A percentile compares a stretch with the other conserved stretches of the same genome.
phyloP scores from a whole-genome alignment of 2,113 vertebrate species.

The Mormyrus iriodes region DNA sequence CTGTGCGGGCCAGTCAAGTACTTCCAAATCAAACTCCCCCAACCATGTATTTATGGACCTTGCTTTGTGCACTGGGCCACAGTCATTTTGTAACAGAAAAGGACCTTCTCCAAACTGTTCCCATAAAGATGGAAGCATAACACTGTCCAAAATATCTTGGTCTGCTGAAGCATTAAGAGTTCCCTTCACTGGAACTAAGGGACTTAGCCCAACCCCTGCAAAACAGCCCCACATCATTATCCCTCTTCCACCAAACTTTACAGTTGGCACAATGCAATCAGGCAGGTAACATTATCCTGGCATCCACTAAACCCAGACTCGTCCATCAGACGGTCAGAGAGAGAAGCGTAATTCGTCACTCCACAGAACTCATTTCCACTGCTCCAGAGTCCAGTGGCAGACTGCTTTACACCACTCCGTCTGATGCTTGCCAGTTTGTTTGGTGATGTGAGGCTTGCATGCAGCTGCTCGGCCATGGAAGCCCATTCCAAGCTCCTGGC shows the following conservation, averaged over 20 bases:
- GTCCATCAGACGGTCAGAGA: too few relatives aligned
- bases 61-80: not conserved
- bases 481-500: not conserved
- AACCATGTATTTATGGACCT: not conserved
- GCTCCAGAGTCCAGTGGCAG: not conserved
- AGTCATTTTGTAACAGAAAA: not conserved
- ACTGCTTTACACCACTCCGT: not conserved
- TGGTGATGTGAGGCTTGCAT: not conserved
- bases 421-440: not conserved
- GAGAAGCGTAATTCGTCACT: not conserved
- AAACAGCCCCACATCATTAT: too few relatives aligned
- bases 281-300: not conserved
- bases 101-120: not conserved
- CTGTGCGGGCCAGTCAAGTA: not conserved
- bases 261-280: too few relatives aligned
- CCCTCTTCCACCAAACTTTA: too few relatives aligned
- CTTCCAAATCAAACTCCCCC: not conserved
- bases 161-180: not conserved
- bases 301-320: not conserved
- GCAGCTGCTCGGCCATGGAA: not conserved
- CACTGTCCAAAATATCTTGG: not conserved
- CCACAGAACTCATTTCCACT: not conserved
- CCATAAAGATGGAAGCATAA: not conserved
- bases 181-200: too few relatives aligned
- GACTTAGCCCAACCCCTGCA: too few relatives aligned